These are phyloP conservation scores for Hoplodrina blanda DNA, from an alignment of 2,888 invertebrate genomes.

Conservation along the genomic window DNA sequence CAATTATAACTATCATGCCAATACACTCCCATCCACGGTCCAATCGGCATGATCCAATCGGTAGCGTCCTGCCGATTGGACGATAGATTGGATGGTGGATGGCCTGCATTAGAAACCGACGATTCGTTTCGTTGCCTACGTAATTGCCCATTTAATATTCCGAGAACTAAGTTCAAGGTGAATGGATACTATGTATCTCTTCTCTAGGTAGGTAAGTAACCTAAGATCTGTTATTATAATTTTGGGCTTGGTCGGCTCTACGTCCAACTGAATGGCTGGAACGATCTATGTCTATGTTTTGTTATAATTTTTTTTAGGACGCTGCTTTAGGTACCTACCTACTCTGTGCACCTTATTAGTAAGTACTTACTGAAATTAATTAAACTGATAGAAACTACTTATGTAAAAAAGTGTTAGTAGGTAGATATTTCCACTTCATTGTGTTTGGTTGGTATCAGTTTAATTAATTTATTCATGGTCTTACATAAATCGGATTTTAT, in stretches of 20 bases:
- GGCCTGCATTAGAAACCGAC: neutral
- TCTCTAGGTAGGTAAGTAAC: too few species aligned
- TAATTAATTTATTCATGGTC: neutral
- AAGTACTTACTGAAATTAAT: neutral
- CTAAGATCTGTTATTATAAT: neutral
- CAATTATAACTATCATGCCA: too few species aligned
- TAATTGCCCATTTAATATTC: conserved; percentile 22
- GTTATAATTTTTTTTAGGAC: neutral
- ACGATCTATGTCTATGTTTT: too few species aligned
- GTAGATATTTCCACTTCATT: neutral
- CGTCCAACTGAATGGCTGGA: too few species aligned
- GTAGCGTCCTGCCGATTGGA: too few species aligned
- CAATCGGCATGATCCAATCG: too few species aligned
- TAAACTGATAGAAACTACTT: neutral
- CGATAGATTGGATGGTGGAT: too few species aligned
- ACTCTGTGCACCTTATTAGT: neutral
- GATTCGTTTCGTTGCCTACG: conserved; percentile 19
- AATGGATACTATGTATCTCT: too few species aligned
- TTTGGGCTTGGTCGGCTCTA: conserved; percentile 1
- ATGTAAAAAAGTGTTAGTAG: neutral
- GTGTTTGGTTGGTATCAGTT: neutral
- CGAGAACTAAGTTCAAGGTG: conserved; percentile 50
- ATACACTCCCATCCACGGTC: too few species aligned
- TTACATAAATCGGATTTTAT: neutral
- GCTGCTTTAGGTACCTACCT: neutral